These are phyloP conservation scores for Aphelocoma californica DNA, from an alignment of 2,797 vertebrate species.

Conservation along the genomic window DNA sequence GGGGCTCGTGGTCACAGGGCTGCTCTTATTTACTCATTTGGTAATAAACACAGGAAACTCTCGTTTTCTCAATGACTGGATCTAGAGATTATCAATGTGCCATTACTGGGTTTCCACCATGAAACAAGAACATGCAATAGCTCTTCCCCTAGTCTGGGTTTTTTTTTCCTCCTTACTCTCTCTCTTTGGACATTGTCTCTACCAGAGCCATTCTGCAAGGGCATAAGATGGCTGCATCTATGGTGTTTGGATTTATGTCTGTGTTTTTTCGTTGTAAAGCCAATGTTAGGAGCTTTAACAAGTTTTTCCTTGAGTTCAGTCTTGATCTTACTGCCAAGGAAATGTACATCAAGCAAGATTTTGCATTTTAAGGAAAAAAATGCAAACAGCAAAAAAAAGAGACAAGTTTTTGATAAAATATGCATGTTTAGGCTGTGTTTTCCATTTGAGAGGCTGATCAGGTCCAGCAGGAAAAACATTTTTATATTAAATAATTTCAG, in stretches of 20 bases:
- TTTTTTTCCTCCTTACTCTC: neutral
- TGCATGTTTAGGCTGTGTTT: neutral
- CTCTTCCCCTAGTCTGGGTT: rapidly evolving
- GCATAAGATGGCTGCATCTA: neutral
- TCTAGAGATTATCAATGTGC: neutral
- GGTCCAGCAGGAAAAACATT: neutral
- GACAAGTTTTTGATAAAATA: neutral
- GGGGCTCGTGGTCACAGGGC: neutral
- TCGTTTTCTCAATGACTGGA: neutral
- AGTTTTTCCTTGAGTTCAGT: neutral
- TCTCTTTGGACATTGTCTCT: neutral
- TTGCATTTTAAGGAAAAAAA: neutral
- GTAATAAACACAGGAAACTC: neutral
- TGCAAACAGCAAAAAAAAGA: neutral
- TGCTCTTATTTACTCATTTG: neutral
- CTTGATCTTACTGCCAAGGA: neutral
- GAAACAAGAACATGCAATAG: neutral
- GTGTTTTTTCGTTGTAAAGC: neutral
- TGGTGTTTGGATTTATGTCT: neutral
- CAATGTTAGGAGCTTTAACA: neutral
- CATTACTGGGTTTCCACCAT: neutral
- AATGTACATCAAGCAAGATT: neutral
- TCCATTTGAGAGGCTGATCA: neutral
- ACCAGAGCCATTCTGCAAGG: neutral
- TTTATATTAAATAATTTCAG: neutral